Percentiles rank a stretch among this genome's conserved stretches.
phyloP scores from a whole-genome alignment of 2,113 vertebrate species.

The Anhinga rufa region DNA sequence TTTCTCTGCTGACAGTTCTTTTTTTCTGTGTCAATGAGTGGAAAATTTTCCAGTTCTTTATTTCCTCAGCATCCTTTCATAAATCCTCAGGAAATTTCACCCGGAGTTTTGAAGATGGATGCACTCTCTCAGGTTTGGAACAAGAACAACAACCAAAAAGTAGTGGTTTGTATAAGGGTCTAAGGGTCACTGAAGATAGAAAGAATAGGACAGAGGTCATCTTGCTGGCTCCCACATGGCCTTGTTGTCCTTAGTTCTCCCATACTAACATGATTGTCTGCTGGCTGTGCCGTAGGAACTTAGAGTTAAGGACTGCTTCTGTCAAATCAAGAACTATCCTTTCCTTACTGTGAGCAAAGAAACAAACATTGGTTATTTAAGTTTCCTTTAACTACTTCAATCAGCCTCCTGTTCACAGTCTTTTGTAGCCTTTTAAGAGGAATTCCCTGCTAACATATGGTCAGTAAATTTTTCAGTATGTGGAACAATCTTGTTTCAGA shows the following conservation, averaged over 20 bases:
- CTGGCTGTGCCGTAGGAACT: background rate
- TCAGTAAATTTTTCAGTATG: background rate
- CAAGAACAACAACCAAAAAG: background rate
- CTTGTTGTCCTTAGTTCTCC: background rate
- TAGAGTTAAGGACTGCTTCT: background rate
- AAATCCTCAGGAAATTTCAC: background rate
- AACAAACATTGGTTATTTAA: background rate
- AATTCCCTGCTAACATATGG: background rate
- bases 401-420: background rate
- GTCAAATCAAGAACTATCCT: background rate
- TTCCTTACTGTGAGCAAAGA: background rate
- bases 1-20: background rate
- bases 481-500: background rate
- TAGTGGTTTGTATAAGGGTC: background rate
- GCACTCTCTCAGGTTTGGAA: background rate
- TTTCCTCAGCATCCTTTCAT: background rate
- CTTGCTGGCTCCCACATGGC: fast-evolving
- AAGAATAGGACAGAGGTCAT: background rate
- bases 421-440: background rate
- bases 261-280: background rate
- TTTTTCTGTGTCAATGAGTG: background rate
- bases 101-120: background rate
- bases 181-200: background rate
- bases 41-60: background rate
- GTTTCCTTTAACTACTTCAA: background rate